These are phyloP conservation scores for Gymnocheta viridis DNA, from an alignment of 2,888 invertebrate species.

Conservation along the genomic window DNA sequence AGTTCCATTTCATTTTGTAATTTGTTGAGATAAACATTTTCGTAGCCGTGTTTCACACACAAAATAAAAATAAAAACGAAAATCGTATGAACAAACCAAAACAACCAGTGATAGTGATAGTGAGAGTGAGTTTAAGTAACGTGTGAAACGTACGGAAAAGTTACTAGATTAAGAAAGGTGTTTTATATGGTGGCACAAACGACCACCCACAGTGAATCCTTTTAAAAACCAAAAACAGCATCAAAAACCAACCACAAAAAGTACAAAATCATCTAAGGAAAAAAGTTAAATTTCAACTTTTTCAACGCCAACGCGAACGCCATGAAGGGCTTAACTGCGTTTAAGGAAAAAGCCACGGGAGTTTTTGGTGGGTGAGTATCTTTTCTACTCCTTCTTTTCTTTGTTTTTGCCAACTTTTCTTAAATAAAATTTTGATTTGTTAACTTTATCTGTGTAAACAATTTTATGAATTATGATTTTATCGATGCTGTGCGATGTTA, in stretches of 20 bases:
- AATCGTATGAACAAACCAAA: constrained; percentile 57
- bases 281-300: constrained; percentile 64
- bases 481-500: constrained; percentile 45
- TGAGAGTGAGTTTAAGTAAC: constrained; percentile 12
- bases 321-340: constrained; percentile 82
- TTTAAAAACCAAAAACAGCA: constrained; percentile 34
- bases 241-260: constrained; percentile 45
- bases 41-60: constrained; percentile 9
- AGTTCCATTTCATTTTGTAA: constrained; percentile 57
- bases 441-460: constrained; percentile 48
- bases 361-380: constrained; percentile 81
- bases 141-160: constrained; percentile 41
- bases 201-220: constrained; percentile 57
- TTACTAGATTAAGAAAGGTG: constrained; percentile 21
- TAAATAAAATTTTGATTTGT: constrained; percentile 42
- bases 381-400: neutral
- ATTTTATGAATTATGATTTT: constrained; percentile 67
- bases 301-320: constrained; percentile 72
- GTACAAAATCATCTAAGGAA: constrained; percentile 45
- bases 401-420: neutral
- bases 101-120: constrained; percentile 3
- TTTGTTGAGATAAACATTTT: constrained; percentile 46
- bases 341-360: constrained; percentile 82
- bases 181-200: constrained; percentile 24
- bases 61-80: constrained; percentile 7